Percentiles rank a stretch among this genome's conserved stretches.
phyloP scores from a whole-genome alignment of 2,797 vertebrate species.

The Distichodus sexfasciatus region DNA sequence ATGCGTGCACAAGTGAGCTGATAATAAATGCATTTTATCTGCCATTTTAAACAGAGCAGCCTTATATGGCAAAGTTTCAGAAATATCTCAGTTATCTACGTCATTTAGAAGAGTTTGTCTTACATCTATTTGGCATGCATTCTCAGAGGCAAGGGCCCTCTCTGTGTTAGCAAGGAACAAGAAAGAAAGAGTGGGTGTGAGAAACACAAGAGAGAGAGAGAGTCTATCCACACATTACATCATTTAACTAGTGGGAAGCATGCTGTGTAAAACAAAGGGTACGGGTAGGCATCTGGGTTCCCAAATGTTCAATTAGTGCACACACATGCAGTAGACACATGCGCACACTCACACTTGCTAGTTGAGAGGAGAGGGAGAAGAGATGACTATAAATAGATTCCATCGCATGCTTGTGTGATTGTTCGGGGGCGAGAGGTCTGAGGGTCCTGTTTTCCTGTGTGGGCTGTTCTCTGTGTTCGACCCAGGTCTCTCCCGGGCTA shows the following conservation, averaged over 20 bases:
- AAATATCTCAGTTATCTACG: slow-evolving; percentile 50
- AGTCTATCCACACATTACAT: slow-evolving; percentile 4
- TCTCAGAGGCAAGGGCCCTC: slow-evolving; percentile 3
- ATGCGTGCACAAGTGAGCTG: slow-evolving; percentile 32
- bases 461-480: slow-evolving; percentile 36
- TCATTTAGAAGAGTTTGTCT: slow-evolving; percentile 56
- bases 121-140: slow-evolving; percentile 29
- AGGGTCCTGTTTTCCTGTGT: slow-evolving; percentile 57
- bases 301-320: neutral
- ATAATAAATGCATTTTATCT: slow-evolving; percentile 55
- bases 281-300: slow-evolving; percentile 16
- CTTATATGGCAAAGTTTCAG: slow-evolving; percentile 66
- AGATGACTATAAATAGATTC: slow-evolving; percentile 70
- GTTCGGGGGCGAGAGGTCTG: slow-evolving; percentile 64
- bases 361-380: slow-evolving; percentile 27
- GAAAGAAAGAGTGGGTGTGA: too few relatives aligned
- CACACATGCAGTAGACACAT: neutral
- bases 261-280: slow-evolving; percentile 14
- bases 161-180: slow-evolving; percentile 15
- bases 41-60: slow-evolving; percentile 51
- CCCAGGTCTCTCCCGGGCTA: slow-evolving; percentile 12
- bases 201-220: slow-evolving; percentile 2
- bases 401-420: slow-evolving; percentile 72
- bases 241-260: slow-evolving; percentile 2
- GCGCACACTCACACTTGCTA: neutral